Evolutionary conservation across 2,797 vertebrate genomes (phyloP), one percentile per base, ranked within the genome.

Genomic region (Alca torda): DNA sequence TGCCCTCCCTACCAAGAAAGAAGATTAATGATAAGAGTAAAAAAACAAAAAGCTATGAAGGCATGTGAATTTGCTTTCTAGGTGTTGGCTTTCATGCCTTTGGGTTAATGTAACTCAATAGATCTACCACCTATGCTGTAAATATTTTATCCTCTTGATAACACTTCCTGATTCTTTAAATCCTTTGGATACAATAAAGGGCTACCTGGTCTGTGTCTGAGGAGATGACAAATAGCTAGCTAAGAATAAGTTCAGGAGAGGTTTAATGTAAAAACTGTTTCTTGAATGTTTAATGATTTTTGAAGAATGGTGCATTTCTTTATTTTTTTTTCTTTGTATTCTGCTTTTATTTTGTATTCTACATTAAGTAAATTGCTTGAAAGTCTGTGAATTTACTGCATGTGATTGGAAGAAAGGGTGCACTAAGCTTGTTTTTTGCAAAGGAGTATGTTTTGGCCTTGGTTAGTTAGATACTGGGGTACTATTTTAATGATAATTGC

Each of bases 11-110:
- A 45, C 28, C 16, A 48, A 35, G 13, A 63, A 48, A 85, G 31
- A 81, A 45, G 11, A 89, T 70, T 41, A 75, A 53, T 60, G 17
- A 9, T 77, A 5, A 33, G 6, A 54, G 26, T 51, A 7, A 30
- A 41, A 16, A 33, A 59, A 72, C 41, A 39, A 17, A 17, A 45
- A 9, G 3, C 13, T 37, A 25, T 23, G 31, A 74, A 80, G 53
- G 37, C 67, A 65, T 41, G 35, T 70, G 43, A 73, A 81, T 88
- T 73, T 78, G 14, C 45, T 81, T 91, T 78, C 59, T 78, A 35
- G n/a, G 39, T 90, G 67, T 48, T 94, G 59, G 31, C 28, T 90
- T 90, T 92, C 64, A 33, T 84, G 28, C 61, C 54, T 92, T 96
- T 88, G 59, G 46, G 70, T 81, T 91, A 76, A 63, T 0, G 1